Percentiles rank a stretch among this genome's conserved stretches.
phyloP scores from a whole-genome alignment of 2,888 invertebrate genomes.

The Oscheius sp. region DNA sequence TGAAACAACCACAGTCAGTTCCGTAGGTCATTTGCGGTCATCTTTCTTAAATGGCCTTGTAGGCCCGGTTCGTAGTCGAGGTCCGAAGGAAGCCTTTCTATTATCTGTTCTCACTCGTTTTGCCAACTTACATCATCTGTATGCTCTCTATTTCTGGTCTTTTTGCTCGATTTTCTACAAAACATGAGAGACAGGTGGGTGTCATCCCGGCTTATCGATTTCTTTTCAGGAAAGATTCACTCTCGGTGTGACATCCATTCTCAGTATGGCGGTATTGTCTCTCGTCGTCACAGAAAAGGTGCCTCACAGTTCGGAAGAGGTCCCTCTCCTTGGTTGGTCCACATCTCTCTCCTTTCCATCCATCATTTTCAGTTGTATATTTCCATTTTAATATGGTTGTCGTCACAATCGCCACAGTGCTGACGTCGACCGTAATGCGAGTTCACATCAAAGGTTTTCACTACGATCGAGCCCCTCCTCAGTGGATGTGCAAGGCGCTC shows the following conservation, averaged over 20 bases:
- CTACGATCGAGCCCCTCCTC: constrained; percentile 49
- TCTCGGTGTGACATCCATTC: constrained; percentile 67
- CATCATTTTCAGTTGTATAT: constrained; percentile 56
- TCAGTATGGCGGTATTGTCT: constrained; percentile 66
- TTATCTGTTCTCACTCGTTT: constrained; percentile 61
- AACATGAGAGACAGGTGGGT: constrained; percentile 61
- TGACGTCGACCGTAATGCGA: constrained; percentile 62
- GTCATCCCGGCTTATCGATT: background rate
- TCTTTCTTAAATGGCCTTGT: background rate
- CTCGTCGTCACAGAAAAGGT: constrained; percentile 68
- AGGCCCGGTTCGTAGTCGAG: constrained; percentile 56
- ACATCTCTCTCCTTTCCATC: background rate
- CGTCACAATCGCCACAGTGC: constrained; percentile 62
- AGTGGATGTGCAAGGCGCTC: constrained; percentile 45
- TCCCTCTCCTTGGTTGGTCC: constrained; percentile 59
- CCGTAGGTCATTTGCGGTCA: background rate
- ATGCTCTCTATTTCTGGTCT: constrained; percentile 63
- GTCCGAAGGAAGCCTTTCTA: constrained; percentile 64
- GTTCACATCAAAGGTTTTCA: constrained; percentile 58
- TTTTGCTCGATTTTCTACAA: constrained; percentile 65
- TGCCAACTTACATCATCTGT: constrained; percentile 67
- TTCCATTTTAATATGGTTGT: constrained; percentile 65
- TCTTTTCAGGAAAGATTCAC: constrained; percentile 62
- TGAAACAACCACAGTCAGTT: constrained; percentile 58
- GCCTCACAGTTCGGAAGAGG: constrained; percentile 64